phyloP scores from a whole-genome alignment of 2,888 invertebrate species.

The Seira sanloemensis region DNA sequence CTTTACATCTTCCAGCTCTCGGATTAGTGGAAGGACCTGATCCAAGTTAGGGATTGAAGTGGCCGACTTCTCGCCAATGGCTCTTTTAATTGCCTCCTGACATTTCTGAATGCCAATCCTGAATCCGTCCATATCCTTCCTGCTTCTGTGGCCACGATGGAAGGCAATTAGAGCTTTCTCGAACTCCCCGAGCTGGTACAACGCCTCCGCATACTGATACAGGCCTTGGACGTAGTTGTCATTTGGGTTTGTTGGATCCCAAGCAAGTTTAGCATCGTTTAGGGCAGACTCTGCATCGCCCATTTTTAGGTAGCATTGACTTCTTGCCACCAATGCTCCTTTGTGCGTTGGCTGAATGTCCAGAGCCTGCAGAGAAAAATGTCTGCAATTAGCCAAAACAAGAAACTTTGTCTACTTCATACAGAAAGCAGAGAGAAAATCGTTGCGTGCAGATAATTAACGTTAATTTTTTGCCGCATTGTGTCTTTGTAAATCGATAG shows the following conservation, averaged over 20 bases:
- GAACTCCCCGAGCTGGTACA: conserved; percentile 73
- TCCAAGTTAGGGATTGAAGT: conserved; percentile 70
- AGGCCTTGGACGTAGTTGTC: conserved; percentile 70
- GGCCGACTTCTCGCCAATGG: conserved; percentile 70
- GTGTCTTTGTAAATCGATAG: background rate
- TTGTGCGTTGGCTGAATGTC: conserved; percentile 72
- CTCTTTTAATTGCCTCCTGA: conserved; percentile 71
- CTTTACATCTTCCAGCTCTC: conserved; percentile 62
- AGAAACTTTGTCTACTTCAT: background rate
- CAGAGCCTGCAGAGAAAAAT: conserved; percentile 64
- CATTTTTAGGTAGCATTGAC: conserved; percentile 71
- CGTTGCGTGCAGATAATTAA: background rate
- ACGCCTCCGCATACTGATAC: conserved; percentile 71
- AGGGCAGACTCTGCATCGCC: conserved; percentile 71
- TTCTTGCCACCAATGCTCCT: conserved; percentile 71
- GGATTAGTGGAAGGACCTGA: conserved; percentile 69
- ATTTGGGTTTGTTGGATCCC: conserved; percentile 66
- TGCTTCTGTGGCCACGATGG: conserved; percentile 69
- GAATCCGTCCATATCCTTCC: conserved; percentile 71
- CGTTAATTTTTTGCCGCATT: background rate
- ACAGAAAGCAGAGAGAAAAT: background rate
- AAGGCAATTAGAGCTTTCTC: conserved; percentile 72
- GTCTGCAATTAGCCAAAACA: background rate
- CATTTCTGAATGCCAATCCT: conserved; percentile 72
- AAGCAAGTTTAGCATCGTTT: conserved; percentile 71